Percentiles rank a stretch among this genome's conserved stretches.
Conservation (phyloP, 2,888 invertebrate genomes). For the Ecdyonurus torrentis region DNA sequence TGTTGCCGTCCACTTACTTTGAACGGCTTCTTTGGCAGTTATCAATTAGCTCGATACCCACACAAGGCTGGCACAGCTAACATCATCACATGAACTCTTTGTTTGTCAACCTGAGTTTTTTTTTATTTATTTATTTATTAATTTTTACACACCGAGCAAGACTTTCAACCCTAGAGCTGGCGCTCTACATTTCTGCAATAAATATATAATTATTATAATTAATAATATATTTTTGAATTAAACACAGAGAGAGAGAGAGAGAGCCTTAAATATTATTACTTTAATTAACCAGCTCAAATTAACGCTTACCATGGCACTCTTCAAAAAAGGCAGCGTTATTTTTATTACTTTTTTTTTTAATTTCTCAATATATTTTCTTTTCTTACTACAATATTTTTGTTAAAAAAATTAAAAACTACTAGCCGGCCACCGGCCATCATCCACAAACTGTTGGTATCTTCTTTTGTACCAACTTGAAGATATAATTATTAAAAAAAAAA, state of each 20-base stretch:
- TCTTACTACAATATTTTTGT: neutral
- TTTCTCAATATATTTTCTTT: too few species aligned
- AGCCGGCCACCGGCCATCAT: neutral
- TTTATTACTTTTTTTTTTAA: too few species aligned
- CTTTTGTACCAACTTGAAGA: too few species aligned
- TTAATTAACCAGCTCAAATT: neutral
- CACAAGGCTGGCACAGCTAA: neutral
- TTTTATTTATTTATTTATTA: too few species aligned
- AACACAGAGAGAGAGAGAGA: neutral
- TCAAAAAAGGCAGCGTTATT: neutral
- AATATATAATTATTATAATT: neutral
- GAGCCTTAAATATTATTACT: neutral
- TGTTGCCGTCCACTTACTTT: neutral
- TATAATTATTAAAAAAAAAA: too few species aligned
- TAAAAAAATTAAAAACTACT: neutral
- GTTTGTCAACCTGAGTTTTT: neutral
- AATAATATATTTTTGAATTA: neutral
- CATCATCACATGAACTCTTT: neutral
- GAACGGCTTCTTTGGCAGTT: neutral
- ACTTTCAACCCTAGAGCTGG: neutral
- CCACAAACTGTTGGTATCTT: neutral
- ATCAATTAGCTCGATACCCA: neutral
- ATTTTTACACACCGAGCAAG: neutral
- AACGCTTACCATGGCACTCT: neutral
- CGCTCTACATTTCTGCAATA: neutral